Conservation (phyloP, 2,113 vertebrate species). For the Canis aureus region DNA sequence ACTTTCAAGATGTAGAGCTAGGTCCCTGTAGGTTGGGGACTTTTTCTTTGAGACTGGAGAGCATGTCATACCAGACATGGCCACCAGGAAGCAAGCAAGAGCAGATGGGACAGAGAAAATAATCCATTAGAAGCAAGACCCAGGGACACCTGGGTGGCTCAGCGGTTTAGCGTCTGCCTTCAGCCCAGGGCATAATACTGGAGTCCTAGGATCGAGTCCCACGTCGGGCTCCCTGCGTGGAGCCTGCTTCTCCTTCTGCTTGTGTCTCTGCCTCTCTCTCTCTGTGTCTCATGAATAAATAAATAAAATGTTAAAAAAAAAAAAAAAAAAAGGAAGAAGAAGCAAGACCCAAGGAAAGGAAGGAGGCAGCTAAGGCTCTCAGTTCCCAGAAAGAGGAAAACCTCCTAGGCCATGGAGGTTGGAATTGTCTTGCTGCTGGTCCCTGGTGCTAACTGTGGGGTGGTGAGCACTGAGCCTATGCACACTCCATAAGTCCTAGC, state of each 20-base stretch:
- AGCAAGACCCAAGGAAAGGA: not conserved
- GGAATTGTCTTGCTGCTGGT: not conserved
- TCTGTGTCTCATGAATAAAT: too few species aligned
- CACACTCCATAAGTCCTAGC: not conserved
- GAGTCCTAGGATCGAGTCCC: too few species aligned
- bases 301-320: too few species aligned
- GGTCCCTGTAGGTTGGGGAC: not conserved
- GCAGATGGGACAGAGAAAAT: not conserved
- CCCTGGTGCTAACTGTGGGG: not conserved
- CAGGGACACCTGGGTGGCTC: too few species aligned
- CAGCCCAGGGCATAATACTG: too few species aligned
- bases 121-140: not conserved
- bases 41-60: not conserved
- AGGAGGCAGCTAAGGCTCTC: not conserved
- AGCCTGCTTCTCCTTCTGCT: too few species aligned
- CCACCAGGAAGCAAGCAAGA: slow-evolving; percentile 55
- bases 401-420: not conserved
- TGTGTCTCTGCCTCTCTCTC: too few species aligned
- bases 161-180: too few species aligned
- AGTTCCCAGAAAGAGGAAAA: not conserved
- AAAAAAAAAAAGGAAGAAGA: too few species aligned
- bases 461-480: not conserved
- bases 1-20: not conserved
- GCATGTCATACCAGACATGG: not conserved
- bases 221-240: too few species aligned